Percentiles rank a stretch among this genome's conserved stretches.
Conservation (phyloP, 2,888 invertebrate genomes). For the Dromius quadrimaculatus region DNA sequence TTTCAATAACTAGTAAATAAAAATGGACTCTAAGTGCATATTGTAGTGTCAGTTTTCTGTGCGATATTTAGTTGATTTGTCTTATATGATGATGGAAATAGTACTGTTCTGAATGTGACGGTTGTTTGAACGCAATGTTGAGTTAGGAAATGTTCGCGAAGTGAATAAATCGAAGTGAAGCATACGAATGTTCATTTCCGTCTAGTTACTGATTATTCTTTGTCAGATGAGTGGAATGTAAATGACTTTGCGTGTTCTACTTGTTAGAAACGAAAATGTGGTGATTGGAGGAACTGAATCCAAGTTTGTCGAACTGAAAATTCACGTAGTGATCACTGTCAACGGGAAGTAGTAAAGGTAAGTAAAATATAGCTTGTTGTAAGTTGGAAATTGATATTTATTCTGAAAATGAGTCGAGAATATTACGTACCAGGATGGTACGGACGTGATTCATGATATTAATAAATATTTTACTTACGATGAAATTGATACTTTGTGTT, state of each 20-base stretch:
- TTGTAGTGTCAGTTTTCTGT: too few relatives aligned
- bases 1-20: too few relatives aligned
- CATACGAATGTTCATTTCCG: slow-evolving; percentile 27
- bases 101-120: too few relatives aligned
- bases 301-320: slow-evolving; percentile 37
- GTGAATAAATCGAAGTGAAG: slow-evolving; percentile 6
- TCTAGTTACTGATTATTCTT: slow-evolving; percentile 16
- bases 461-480: slow-evolving; percentile 23
- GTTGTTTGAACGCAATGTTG: slow-evolving; percentile 4
- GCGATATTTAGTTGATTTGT: too few relatives aligned
- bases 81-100: too few relatives aligned
- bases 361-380: slow-evolving; percentile 23
- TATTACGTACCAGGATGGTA: slow-evolving; percentile 39
- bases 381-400: slow-evolving; percentile 37
- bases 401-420: slow-evolving; percentile 19
- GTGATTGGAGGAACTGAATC: slow-evolving; percentile 33
- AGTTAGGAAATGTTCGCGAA: neutral
- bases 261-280: slow-evolving; percentile 28
- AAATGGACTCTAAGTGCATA: too few relatives aligned
- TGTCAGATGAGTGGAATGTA: slow-evolving; percentile 27
- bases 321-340: slow-evolving; percentile 30
- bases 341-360: slow-evolving; percentile 32
- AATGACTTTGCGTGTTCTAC: slow-evolving; percentile 34
- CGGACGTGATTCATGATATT: slow-evolving; percentile 27
- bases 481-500: slow-evolving; percentile 3